phyloP scores from a whole-genome alignment of 1,140 invertebrate genomes.

The Laupala kohalensis region DNA sequence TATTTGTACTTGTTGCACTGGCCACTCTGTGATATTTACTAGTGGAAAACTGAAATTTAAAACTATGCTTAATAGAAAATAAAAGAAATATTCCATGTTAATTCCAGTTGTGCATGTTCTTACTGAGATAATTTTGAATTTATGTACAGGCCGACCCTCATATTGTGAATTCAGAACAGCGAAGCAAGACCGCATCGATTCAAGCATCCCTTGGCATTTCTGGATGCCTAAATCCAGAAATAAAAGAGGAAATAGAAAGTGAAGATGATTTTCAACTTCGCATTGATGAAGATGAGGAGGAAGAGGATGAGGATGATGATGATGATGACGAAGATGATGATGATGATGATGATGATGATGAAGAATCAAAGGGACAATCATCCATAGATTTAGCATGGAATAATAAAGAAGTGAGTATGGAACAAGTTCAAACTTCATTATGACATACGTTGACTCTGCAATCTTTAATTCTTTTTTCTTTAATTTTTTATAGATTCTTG shows the following conservation, averaged over 20 bases:
- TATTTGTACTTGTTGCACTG: too few relatives aligned
- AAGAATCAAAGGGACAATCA: slow-evolving; percentile 20
- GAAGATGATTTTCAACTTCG: slow-evolving; percentile 1
- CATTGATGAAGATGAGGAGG: slow-evolving; percentile 11
- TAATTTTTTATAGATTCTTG: too few relatives aligned
- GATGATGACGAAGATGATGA: slow-evolving; percentile 4
- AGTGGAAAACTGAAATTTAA: too few relatives aligned
- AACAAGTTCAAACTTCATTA: too few relatives aligned
- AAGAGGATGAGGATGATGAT: slow-evolving; percentile 20
- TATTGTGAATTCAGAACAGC: background rate
- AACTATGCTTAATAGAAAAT: too few relatives aligned
- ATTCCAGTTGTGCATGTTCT: background rate
- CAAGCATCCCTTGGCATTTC: background rate
- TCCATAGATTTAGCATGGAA: slow-evolving; percentile 26
- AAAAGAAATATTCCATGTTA: background rate
- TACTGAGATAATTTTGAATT: background rate
- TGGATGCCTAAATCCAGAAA: background rate
- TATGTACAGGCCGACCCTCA: background rate
- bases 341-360: slow-evolving; percentile 3
- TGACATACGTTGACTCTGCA: too few relatives aligned
- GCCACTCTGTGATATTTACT: too few relatives aligned
- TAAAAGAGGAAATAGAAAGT: background rate
- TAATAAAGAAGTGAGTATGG: slow-evolving; percentile 25
- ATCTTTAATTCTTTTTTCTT: too few relatives aligned
- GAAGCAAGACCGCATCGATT: background rate